Evolutionary conservation across 2,888 invertebrate species (phyloP), one percentile per base, ranked within the genome.

Genomic region (Latrodectus hesperus): DNA sequence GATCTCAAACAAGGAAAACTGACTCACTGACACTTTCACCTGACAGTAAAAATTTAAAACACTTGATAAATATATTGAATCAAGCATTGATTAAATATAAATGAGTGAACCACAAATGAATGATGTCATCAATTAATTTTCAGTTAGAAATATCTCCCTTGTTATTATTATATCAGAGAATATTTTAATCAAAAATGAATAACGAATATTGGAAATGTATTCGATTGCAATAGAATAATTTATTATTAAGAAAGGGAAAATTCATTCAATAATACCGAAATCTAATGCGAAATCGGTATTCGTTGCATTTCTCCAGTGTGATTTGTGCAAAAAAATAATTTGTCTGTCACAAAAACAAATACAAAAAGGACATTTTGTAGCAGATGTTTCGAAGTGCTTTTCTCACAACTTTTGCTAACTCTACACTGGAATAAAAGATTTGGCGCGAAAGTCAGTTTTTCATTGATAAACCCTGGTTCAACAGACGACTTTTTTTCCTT

Each of bases 341-440:
- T 67, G 73, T 38, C 53, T 6, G 52, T 60, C 49, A 12, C 14
- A 82, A 82, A 75, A 74, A 68, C 75, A 68, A 82, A 67, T 38
- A n/a, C 73, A n/a, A 38, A n/a, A 10, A 51, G 53, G 81, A 81
- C 81, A 81, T 70, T 52, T 22, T 70, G 75, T 82, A 82, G 75
- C 82, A 82, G 82, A 82, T 82, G 82, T 82, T 75, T 55, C n/a
- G 51, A 82, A 82, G 60, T 53, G 82, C 26, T 75, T 67, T 82
- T 82, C 75, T 68, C 75, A 53, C 75, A 70, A 70, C 82, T 75
- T 52, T 60, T 64, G 72, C 71, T 67, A 75, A 60, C 82, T 82
- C 71, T 75, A 60, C 17, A 14, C 51, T 17, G 51, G 60, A 49
- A 60, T 75, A 75, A 75, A 74, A 74, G 67, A 73, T 51, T 67